A percentile compares a stretch with the other conserved stretches of the same genome.
Conservation (phyloP, 2,888 invertebrate genomes). For the Scrobipalpa costella region DNA sequence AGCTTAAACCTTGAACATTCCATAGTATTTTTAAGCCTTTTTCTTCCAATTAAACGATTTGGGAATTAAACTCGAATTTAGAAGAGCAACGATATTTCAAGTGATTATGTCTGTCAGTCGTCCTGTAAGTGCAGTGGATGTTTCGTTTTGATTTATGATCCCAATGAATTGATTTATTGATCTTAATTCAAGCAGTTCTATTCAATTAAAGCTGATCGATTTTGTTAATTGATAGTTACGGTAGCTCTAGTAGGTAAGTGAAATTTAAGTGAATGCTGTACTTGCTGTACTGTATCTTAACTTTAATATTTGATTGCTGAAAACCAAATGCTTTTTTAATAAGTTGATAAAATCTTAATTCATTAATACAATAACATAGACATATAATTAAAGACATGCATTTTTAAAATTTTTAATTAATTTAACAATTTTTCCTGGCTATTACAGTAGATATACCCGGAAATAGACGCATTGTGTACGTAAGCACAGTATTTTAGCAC, state of each 20-base stretch:
- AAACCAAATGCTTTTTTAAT: no score
- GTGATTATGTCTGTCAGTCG: constrained; percentile 60
- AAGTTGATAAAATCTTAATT: no score
- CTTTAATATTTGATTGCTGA: no score
- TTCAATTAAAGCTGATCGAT: constrained; percentile 54
- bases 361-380: no score
- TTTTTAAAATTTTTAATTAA: no score
- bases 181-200: constrained; percentile 60
- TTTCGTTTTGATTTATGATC: constrained; percentile 56
- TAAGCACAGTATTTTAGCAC: no score
- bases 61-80: constrained; percentile 66
- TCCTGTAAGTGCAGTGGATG: constrained; percentile 21
- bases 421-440: no score
- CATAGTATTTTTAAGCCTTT: constrained; percentile 58
- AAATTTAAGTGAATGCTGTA: not conserved
- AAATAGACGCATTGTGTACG: no score
- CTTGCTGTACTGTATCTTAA: not conserved
- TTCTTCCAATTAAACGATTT: constrained; percentile 72
- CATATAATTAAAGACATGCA: no score
- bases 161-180: constrained; percentile 60
- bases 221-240: constrained; percentile 40
- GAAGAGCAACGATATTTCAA: constrained; percentile 64
- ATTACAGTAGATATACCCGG: no score
- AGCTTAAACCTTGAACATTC: constrained; percentile 36
- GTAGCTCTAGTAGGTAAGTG: constrained; percentile 34